Percentiles rank a stretch among this genome's conserved stretches.
These are phyloP conservation scores for Microplitis demolitor DNA, from an alignment of 1,140 invertebrate species.

Conservation along the genomic window DNA sequence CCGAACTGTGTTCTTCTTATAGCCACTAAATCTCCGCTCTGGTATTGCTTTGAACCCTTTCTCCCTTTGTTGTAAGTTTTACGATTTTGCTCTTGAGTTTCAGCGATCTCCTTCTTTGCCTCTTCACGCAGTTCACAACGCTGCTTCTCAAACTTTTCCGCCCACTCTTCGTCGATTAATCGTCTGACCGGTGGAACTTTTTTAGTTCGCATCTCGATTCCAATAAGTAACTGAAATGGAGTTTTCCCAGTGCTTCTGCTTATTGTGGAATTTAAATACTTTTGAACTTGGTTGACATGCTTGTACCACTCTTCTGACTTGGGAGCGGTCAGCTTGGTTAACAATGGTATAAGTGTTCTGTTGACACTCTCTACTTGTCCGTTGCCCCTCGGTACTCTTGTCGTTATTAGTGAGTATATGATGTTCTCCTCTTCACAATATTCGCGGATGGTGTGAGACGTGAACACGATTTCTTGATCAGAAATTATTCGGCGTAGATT, in stretches of 20 bases:
- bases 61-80: constrained; percentile 36
- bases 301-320: constrained; percentile 45
- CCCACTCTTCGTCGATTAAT: constrained; percentile 18
- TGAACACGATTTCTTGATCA: constrained; percentile 43
- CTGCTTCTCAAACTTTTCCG: constrained; percentile 10
- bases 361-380: constrained; percentile 23
- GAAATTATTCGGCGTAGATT: constrained; percentile 45
- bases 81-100: constrained; percentile 34
- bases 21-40: constrained; percentile 33
- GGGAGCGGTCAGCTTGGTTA: constrained; percentile 36
- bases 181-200: background rate
- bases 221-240: too few species aligned
- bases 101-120: constrained; percentile 23
- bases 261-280: constrained; percentile 37
- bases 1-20: constrained; percentile 36
- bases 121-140: background rate
- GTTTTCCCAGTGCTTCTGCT: constrained; percentile 11
- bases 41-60: constrained; percentile 28
- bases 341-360: constrained; percentile 32
- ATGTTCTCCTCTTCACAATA: constrained; percentile 44
- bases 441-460: constrained; percentile 30
- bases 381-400: constrained; percentile 42
- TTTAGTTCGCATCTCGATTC: too few species aligned
- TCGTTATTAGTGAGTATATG: constrained; percentile 36
- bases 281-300: constrained; percentile 41